phyloP scores from a whole-genome alignment of 1,140 invertebrate species.

The Bacillus rossius region DNA sequence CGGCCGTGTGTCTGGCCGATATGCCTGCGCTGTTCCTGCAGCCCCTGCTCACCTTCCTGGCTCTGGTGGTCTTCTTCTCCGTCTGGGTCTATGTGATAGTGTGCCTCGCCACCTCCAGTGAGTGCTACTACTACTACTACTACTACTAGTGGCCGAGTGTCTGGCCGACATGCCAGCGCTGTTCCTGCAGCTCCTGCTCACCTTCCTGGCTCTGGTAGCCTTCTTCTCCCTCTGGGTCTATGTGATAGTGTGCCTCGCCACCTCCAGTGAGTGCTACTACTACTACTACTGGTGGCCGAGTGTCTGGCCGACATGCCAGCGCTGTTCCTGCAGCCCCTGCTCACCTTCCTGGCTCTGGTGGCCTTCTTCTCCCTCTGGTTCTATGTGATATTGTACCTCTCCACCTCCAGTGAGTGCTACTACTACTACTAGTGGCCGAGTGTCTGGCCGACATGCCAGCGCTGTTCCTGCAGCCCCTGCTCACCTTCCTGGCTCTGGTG shows the following conservation, averaged over 20 bases:
- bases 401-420: conserved; percentile 66
- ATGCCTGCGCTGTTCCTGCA: conserved; percentile 84
- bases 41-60: conserved; percentile 78
- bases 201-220: conserved; percentile 67
- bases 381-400: conserved; percentile 62
- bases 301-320: conserved; percentile 74
- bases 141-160: too few species aligned
- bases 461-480: conserved; percentile 80
- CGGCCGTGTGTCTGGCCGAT: too few species aligned
- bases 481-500: conserved; percentile 75
- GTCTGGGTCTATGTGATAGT: conserved; percentile 81
- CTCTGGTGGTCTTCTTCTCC: conserved; percentile 69
- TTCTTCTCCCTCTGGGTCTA: conserved; percentile 84
- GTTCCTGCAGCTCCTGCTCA: conserved; percentile 81
- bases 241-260: conserved; percentile 66
- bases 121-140: too few species aligned
- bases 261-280: conserved; percentile 64
- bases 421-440: too few species aligned
- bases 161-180: conserved; percentile 77
- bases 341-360: conserved; percentile 75
- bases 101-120: conserved; percentile 63
- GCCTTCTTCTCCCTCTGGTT: conserved; percentile 84
- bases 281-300: too few species aligned
- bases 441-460: conserved; percentile 74
- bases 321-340: conserved; percentile 80